Conservation (phyloP, 2,888 invertebrate species). For the Andrena dorsata region DNA sequence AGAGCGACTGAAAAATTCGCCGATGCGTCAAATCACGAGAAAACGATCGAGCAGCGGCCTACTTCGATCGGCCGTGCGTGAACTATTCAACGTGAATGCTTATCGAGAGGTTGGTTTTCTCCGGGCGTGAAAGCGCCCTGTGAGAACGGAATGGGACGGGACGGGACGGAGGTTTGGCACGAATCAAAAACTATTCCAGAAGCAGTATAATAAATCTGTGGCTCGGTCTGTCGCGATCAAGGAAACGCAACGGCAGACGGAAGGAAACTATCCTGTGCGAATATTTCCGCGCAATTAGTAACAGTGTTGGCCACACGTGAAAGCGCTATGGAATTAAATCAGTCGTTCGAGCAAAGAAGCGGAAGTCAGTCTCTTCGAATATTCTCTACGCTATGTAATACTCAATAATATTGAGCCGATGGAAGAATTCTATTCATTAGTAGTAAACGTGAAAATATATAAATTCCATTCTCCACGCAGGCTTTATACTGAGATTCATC, state of each 20-base stretch:
- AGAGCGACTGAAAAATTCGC: conserved; percentile 33
- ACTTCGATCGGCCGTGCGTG: conserved; percentile 66
- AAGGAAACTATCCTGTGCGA: conserved; percentile 64
- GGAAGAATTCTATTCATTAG: not conserved
- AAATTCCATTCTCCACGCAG: not conserved
- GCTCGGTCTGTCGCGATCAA: conserved; percentile 29
- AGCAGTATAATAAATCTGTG: conserved; percentile 19
- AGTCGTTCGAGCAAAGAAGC: conserved; percentile 68
- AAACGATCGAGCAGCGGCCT: conserved; percentile 62
- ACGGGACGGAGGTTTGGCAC: conserved; percentile 33
- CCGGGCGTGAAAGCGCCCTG: conserved; percentile 76
- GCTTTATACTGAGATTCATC: not conserved
- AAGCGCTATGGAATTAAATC: conserved; percentile 76
- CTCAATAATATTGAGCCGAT: not conserved
- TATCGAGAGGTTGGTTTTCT: conserved; percentile 78
- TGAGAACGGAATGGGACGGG: conserved; percentile 3
- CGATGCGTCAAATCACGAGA: conserved; percentile 33
- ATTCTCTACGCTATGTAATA: conserved; percentile 28
- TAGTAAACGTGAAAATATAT: not conserved
- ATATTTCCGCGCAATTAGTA: conserved; percentile 73
- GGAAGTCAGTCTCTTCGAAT: conserved; percentile 43
- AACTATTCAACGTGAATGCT: conserved; percentile 79
- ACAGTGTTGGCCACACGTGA: conserved; percentile 75
- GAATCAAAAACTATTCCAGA: conserved; percentile 45
- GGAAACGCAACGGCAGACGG: conserved; percentile 61